phyloP scores from a whole-genome alignment of 2,888 invertebrate species.

The Ophonus ardosiacus region DNA sequence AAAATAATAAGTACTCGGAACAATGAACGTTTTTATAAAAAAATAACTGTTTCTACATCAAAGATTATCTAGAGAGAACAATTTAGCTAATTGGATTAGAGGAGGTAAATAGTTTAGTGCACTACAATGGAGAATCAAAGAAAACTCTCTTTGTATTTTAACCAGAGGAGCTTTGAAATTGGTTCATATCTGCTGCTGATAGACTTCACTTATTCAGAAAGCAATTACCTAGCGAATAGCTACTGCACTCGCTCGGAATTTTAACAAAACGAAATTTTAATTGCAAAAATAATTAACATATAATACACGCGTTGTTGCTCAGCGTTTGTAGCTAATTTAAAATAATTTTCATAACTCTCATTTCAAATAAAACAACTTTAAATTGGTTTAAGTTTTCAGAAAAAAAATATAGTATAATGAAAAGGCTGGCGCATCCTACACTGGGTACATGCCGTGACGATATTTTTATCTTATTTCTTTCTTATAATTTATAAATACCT shows the following conservation, averaged over 20 bases:
- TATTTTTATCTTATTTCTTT: not conserved
- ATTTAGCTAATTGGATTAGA: slow-evolving; percentile 1
- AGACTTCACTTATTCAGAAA: slow-evolving; percentile 5
- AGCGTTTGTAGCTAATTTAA: not conserved
- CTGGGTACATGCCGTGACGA: not conserved
- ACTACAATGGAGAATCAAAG: slow-evolving; percentile 31
- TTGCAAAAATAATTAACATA: not conserved
- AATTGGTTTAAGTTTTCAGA: not conserved
- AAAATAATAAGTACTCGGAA: not conserved
- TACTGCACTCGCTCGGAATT: not conserved
- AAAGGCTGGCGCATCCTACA: not conserved
- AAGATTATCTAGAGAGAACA: not conserved
- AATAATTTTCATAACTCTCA: not conserved
- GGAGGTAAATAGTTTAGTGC: slow-evolving; percentile 3
- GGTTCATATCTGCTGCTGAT: not conserved
- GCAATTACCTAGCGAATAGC: slow-evolving; percentile 9
- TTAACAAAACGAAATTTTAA: not conserved
- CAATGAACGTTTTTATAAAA: not conserved
- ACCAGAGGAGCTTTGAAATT: slow-evolving; percentile 1
- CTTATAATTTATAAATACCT: too few relatives aligned
- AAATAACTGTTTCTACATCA: slow-evolving; percentile 1
- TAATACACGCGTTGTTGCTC: not conserved
- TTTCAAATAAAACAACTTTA: not conserved
- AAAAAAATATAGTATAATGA: not conserved
- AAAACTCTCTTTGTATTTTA: slow-evolving; percentile 17